Evolutionary conservation across 2,888 invertebrate species (phyloP).

Genomic region (Lordiphosa andalusiaca): DNA sequence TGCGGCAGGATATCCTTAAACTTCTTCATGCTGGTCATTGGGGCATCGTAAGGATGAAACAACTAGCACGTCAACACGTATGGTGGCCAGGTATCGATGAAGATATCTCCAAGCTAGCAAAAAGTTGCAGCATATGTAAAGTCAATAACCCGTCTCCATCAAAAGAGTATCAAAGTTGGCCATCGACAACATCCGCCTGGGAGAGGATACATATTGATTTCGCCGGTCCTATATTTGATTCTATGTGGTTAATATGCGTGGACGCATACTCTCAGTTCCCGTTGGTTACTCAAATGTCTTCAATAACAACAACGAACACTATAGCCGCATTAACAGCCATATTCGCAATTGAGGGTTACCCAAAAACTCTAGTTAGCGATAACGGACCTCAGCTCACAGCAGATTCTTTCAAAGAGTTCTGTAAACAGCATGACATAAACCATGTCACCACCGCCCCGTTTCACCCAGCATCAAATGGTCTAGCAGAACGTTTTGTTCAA

Average conservation of each 20-base stretch:
- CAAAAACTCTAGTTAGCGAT: constrained; percentile 1
- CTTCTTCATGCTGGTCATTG: constrained; percentile 18
- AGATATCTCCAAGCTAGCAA: too few species aligned
- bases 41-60: constrained; percentile 13
- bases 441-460: constrained; percentile 5
- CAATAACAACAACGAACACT: too few species aligned
- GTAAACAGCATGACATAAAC: neutral
- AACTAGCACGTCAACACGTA: constrained; percentile 7
- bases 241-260: too few species aligned
- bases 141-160: neutral
- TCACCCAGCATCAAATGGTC: constrained; percentile 8
- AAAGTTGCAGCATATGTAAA: too few species aligned
- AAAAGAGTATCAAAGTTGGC: too few species aligned
- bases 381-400: neutral
- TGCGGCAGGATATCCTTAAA: constrained; percentile 1
- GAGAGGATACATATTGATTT: too few species aligned
- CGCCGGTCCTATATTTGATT: too few species aligned
- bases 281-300: too few species aligned
- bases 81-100: constrained; percentile 3
- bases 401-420: neutral
- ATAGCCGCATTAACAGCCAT: neutral
- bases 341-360: neutral
- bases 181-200: too few species aligned
- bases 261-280: too few species aligned
- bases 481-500: neutral